Evolutionary conservation across 2,113 vertebrate species (phyloP).

Genomic region (Ursus arctos): DNA sequence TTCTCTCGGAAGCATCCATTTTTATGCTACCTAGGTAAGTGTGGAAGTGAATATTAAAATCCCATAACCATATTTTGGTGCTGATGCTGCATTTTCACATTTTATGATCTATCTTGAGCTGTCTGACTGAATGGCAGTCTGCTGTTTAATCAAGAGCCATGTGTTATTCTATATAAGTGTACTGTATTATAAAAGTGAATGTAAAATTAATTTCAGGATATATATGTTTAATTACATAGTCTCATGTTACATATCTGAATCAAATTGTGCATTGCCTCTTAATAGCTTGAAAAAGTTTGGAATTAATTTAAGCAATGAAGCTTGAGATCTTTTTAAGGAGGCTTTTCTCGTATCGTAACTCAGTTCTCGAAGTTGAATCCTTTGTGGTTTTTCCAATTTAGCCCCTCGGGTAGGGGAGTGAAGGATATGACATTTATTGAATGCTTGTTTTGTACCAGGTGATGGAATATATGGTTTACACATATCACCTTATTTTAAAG

Average conservation of each 20-base stretch:
- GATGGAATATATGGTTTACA: constrained; percentile 16
- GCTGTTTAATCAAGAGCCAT: constrained; percentile 79
- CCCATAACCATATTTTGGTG: constrained; percentile 70
- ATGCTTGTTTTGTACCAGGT: constrained; percentile 27
- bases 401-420: neutral
- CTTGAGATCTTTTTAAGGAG: constrained; percentile 71
- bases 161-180: constrained; percentile 78
- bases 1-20: constrained; percentile 66
- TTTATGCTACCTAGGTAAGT: constrained; percentile 78
- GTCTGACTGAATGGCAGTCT: constrained; percentile 74
- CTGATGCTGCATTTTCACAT: constrained; percentile 66
- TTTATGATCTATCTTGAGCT: constrained; percentile 73
- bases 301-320: constrained; percentile 82
- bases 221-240: constrained; percentile 82
- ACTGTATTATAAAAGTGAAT: constrained; percentile 79
- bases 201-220: constrained; percentile 83
- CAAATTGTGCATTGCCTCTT: constrained; percentile 78
- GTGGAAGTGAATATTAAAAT: constrained; percentile 79
- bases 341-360: constrained; percentile 73
- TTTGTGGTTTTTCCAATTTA: constrained; percentile 64
- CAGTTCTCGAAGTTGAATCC: constrained; percentile 45
- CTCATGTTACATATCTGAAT: constrained; percentile 76
- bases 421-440: constrained; percentile 51
- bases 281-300: constrained; percentile 78
- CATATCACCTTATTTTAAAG: constrained; percentile 52